Base-by-base conservation (phyloP, 1,140 invertebrate species). In the Tetramorium alpestre region DNA sequence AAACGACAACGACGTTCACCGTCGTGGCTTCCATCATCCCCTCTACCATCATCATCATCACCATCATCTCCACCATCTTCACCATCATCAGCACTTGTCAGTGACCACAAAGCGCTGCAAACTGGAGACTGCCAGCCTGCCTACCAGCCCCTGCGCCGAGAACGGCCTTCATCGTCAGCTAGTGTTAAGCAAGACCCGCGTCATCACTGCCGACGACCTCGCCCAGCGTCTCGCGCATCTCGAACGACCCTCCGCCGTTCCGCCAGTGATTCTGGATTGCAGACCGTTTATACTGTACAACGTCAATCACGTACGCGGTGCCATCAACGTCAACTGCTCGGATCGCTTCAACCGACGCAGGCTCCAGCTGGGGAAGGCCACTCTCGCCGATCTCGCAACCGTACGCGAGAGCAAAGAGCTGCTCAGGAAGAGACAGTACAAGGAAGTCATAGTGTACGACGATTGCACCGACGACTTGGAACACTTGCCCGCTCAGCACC, bases 271-370 rank as follows among this genome's bases (percentile, higher is more conserved):
- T 0, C 91, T 98, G 28, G 97, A 98, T 91, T 97, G 97, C 92
- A 96, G 97, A 44, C 96, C 97, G 0, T 98, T 98, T 90, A 96
- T 98, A 33, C 96, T 96, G 28, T 98, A 97, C 94, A 97, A 97
- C 92, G 95, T 96, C 44, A 96, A 96, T 88, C 97, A 98, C 93
- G 96, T 98, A 54, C 94, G 95, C 38, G 97, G 97, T 18, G 97
- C 97, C 22, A 96, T 98, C 80, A 98, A 98, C 94, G 96, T 98
- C 28, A 97, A 97, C 93, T 98, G 97, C 92, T 96, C 97, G 2
- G 97, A 98, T 93, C 94, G 97, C 51, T 97, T 97, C 93, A 97
- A 97, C 91, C 95, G 97, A 56, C 95, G 96, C 87, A 94, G 97
- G 28, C 95, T 98, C 77, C 97, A 97, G 91, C 96, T 96, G 88